phyloP scores from a whole-genome alignment of 2,113 vertebrate species.

The Esox niger region DNA sequence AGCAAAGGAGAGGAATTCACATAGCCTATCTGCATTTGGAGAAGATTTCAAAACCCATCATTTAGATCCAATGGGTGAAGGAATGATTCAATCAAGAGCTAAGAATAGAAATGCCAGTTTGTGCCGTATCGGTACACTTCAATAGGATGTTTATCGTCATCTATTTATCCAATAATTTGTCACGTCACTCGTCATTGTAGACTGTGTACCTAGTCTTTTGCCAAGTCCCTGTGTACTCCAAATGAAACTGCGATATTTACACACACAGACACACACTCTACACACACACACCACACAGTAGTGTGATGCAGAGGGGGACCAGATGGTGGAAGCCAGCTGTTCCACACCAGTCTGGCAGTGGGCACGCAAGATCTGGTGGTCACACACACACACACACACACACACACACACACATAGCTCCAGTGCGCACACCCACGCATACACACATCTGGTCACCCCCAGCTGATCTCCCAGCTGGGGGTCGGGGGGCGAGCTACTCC shows the following conservation, averaged over 20 bases:
- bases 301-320: conserved; percentile 54
- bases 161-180: neutral
- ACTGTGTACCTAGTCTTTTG: neutral
- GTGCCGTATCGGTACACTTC: neutral
- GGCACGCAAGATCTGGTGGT: conserved; percentile 56
- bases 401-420: conserved; percentile 21
- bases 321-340: conserved; percentile 78
- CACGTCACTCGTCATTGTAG: neutral
- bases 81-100: neutral
- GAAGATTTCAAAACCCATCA: neutral
- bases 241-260: no score
- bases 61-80: neutral
- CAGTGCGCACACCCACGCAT: conserved; percentile 26
- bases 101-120: neutral
- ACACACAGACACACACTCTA: conserved; percentile 24
- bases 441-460: conserved; percentile 10
- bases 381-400: conserved; percentile 20
- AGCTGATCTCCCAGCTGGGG: neutral
- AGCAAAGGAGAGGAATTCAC: neutral
- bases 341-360: conserved; percentile 60
- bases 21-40: no score
- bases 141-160: neutral
- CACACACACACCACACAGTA: conserved; percentile 30
- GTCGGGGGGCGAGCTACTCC: neutral
- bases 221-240: neutral